phyloP scores from a whole-genome alignment of 2,113 vertebrate species.

The Micromys minutus region DNA sequence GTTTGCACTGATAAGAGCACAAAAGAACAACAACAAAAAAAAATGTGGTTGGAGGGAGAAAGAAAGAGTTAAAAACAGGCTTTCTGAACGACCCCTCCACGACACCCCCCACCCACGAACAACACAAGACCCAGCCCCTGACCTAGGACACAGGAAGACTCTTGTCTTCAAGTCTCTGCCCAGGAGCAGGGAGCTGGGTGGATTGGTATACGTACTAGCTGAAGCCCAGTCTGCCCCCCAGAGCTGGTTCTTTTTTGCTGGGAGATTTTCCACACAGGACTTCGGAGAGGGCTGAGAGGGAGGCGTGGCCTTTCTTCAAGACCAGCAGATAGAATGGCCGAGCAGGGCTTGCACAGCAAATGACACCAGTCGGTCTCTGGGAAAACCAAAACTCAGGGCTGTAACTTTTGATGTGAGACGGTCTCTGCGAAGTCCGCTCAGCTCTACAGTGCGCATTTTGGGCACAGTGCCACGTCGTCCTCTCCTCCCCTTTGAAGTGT shows the following conservation, averaged over 20 bases:
- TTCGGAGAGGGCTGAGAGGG: not conserved
- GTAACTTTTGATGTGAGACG: slow-evolving; percentile 67
- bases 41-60: not conserved
- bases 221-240: not conserved
- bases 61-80: slow-evolving; percentile 73
- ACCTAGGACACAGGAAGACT: slow-evolving; percentile 78
- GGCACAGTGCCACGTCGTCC: not conserved
- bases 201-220: slow-evolving; percentile 53
- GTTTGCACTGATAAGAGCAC: slow-evolving; percentile 91
- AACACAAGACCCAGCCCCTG: no score
- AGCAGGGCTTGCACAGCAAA: not conserved
- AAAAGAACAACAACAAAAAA: not conserved
- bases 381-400: not conserved
- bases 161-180: slow-evolving; percentile 81
- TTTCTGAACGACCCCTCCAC: slow-evolving; percentile 87
- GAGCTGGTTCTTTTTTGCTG: slow-evolving; percentile 6
- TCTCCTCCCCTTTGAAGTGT: slow-evolving; percentile 65
- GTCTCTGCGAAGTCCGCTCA: slow-evolving; percentile 45
- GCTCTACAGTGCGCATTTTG: not conserved
- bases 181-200: slow-evolving; percentile 19
- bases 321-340: not conserved
- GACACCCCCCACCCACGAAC: no score
- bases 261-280: not conserved
- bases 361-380: not conserved
- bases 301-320: not conserved